Base-by-base conservation (phyloP, 1,140 invertebrate species). In the Parapsyche elsis region DNA sequence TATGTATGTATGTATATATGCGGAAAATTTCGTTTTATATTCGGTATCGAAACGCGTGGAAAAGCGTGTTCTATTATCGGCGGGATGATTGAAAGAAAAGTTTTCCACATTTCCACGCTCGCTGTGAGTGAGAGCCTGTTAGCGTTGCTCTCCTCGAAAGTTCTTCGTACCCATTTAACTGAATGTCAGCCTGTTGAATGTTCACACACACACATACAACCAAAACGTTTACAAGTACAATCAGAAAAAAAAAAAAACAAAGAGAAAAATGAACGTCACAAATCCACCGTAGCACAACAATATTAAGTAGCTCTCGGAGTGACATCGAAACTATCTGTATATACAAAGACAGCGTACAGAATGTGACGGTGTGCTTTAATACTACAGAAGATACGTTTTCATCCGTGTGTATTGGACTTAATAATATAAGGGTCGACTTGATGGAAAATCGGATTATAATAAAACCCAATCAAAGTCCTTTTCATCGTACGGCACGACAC, bases 141-240 rank as follows among this genome's bases (percentile, higher is more conserved):
- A 61, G 57, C 57, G 57, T 61, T 61, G 19, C 26, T 23, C 24
- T 12, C 21, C 59, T 9, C 16, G 0, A 30, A 9, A 9, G 5
- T 23, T 67, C 14, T 12, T 30, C 19, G 19, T 23, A 23, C 9
- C 10, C 19, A 23, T 23, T 19, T 19, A 23, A 19, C 19, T 23
- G 59, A 61, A 61, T 61, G 16, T 61, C 64, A 67, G 64, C 64
- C 64, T 67, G 64, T 67, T 67, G 64, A 67, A 67, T 67, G 64
- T 67, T 26, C 64, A 24, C 30, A 38, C 7, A 38, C 30, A 38
- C 7, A 7, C 2, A 7, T 38, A 38, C 2, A 38, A 38, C 30
- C 7, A 38, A 4, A 38, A n/a, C n/a, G n/a, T n/a, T n/a, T n/a
- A n/a, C n/a, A n/a, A n/a, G n/a, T n/a, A n/a, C n/a, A 38, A 38